Conservation (phyloP, 2,888 invertebrate species). For the Microctonus aethiopoides region DNA sequence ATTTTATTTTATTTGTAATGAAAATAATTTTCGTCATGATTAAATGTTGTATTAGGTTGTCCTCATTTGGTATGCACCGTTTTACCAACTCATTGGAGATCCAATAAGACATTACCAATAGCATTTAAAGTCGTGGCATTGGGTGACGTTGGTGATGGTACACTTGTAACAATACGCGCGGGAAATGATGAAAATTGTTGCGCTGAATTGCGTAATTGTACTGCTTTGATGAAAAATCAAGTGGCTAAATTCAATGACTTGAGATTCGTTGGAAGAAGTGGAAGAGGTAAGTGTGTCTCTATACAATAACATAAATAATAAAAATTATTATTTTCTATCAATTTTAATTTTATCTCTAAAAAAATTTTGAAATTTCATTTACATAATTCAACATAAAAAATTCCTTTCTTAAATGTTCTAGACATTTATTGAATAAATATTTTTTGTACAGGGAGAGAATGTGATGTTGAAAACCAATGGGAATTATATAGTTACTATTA, state of each 20-base stretch:
- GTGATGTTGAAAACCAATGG: no score
- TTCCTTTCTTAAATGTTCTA: no score
- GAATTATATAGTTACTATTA: not conserved
- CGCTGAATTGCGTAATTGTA: conserved; percentile 92
- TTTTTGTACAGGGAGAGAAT: no score
- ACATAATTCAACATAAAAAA: no score
- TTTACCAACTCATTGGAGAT: conserved; percentile 95
- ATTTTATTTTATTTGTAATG: conserved; percentile 23
- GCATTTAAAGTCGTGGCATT: conserved; percentile 95
- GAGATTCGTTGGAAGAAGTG: conserved; percentile 95
- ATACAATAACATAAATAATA: no score
- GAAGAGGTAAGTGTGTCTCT: conserved; percentile 92
- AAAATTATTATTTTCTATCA: not conserved
- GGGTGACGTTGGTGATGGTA: conserved; percentile 94
- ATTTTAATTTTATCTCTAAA: not conserved
- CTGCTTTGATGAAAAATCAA: conserved; percentile 96
- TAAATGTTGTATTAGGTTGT: conserved; percentile 46
- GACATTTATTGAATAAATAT: no score
- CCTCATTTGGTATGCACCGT: conserved; percentile 79
- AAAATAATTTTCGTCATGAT: conserved; percentile 27
- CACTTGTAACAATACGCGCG: conserved; percentile 91
- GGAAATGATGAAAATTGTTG: conserved; percentile 98
- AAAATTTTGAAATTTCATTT: no score
- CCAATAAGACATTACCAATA: conserved; percentile 95
- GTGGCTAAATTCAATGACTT: conserved; percentile 98